Base-by-base conservation (phyloP, 2,888 invertebrate genomes). In the Brachycybe producta region DNA sequence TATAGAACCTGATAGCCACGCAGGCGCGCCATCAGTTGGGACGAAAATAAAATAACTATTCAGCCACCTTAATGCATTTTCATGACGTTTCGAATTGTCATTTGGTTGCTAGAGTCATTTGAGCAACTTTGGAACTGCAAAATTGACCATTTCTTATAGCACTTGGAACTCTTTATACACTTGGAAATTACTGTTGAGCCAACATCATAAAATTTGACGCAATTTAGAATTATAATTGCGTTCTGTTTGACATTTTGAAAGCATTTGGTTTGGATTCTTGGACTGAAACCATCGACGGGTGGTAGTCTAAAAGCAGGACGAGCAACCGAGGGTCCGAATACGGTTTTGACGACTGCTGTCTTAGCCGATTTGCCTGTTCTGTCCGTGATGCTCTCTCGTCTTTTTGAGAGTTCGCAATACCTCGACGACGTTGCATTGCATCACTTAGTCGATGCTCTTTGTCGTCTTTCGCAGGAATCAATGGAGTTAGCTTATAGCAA, bases 401-500 rank as follows among this genome's bases (percentile, higher is more conserved):
- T 95, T 4, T 95, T 95, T 65, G 94, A 95, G 69, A 88, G 91
- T 28, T 92, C 92, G 55, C 87, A 86, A 69, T 82, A 84, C 67
- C 73, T 95, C 57, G 88, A 92, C 66, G 92, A 95, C 65, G 88
- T 87, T 2, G 90, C 94, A 2, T 70, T 97, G 3, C 92, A 95
- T 68, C 92, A 95, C 66, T 74, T 98, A 30, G 91, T 98, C 48
- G 92, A 95, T 65, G 95, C 95, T 0, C 73, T 98, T 1, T 94
- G 94, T 64, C 92, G 94, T 68, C 73, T 97, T 19, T 92, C 92
- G 1, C 83, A 88, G 55, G 97, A 98, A 67, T 90, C 94, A 23
- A 92, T 95, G 91, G 94, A 95, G 62, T 70, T 94, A 51, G 94
- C 94, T 0, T 92, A 90, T 67, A 84, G 88, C 8, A 95, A 94